phyloP scores from a whole-genome alignment of 2,888 invertebrate species.

The Archips crataeganus region DNA sequence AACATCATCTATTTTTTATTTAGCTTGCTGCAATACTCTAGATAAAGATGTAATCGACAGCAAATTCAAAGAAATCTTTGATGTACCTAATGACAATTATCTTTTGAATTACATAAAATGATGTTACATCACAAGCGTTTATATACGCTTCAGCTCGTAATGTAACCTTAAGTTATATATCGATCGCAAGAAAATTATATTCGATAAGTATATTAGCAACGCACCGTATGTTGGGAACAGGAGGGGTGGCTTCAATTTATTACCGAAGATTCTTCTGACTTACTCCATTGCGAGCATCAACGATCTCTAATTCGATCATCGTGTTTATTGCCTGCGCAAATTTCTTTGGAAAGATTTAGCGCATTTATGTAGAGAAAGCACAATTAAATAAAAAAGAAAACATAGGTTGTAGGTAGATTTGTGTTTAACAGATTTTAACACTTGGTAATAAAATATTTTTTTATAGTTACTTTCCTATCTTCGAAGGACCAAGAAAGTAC shows the following conservation, averaged over 20 bases:
- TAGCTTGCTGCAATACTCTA: background rate
- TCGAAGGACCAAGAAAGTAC: background rate
- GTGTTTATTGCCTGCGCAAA: constrained; percentile 50
- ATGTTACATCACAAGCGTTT: background rate
- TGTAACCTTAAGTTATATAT: constrained; percentile 8
- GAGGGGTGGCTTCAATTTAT: constrained; percentile 69
- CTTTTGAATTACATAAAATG: background rate
- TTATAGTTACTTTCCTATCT: background rate
- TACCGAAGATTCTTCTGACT: constrained; percentile 63
- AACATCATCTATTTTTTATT: background rate
- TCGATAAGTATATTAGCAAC: constrained; percentile 63
- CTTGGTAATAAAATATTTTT: too few species aligned
- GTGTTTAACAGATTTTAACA: too few species aligned
- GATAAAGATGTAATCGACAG: too few species aligned
- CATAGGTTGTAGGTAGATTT: too few species aligned
- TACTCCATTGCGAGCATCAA: constrained; percentile 71
- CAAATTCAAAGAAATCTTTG: background rate
- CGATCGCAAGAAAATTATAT: constrained; percentile 47
- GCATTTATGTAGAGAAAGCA: background rate
- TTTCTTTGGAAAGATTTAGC: constrained; percentile 22
- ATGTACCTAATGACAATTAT: background rate
- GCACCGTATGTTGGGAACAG: constrained; percentile 70
- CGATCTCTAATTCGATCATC: constrained; percentile 67
- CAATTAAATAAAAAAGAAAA: background rate
- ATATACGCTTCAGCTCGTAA: constrained; percentile 12